Evolutionary conservation across 37 sponge, comb jelly and placozoan species (phyloP), one percentile per base, ranked within the genome.

Genomic region (Beroe forskalii): DNA sequence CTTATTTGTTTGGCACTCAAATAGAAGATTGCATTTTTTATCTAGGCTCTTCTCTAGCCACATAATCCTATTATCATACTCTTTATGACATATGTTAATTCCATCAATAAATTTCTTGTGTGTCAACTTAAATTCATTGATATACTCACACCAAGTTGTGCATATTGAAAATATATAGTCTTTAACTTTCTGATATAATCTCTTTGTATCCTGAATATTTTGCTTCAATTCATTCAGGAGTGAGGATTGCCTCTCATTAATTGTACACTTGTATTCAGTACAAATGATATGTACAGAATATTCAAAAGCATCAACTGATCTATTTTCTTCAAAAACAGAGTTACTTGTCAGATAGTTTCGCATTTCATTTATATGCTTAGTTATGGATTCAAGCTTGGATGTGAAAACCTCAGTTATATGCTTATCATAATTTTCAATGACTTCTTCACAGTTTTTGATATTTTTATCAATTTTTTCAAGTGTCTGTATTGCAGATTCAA

Each of bases 301-400:
- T 33, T 69, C 72, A 69, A 69, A 69, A 27, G 32, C 27, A 14
- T 69, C 39, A 1, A 36, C 28, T 14, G 72, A 69, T 12, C 32
- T 69, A 37, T 69, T 69, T 32, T 69, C 72, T 35, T 69, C 72
- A 69, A 69, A 69, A 32, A 69, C 72, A 69, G 39, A 69, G 19
- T 69, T 69, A 36, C 39, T 69, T 1, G 4, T 69, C 35, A 69
- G 17, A 32, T 69, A 69, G 38, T 37, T 32, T 69, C 39, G 9
- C 72, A 69, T 69, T 36, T 69, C 32, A 9, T 35, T 32, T 14
- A 36, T 36, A 69, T 69, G 72, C 36, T 36, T 19, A 36, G 39
- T 32, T 33, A 69, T 27, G 19, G 27, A 32, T 12, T 20, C 14
- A 6, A 42, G 35, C 30, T 44, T 80, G 0, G 28, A 25, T 14